Evolutionary conservation across 1,140 invertebrate species (phyloP).

Genomic region (Cecropterus lyciades): DNA sequence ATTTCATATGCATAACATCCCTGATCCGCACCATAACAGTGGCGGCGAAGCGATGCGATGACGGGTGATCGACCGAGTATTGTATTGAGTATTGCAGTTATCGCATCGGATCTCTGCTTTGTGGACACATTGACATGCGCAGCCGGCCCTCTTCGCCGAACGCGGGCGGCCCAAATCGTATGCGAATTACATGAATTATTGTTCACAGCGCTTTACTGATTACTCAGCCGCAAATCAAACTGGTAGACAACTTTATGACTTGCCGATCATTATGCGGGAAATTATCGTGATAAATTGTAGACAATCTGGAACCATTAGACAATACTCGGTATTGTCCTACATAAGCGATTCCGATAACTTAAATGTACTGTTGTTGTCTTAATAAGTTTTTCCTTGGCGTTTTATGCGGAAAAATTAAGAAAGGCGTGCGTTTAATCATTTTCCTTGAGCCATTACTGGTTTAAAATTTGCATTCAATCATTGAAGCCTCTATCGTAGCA

Average conservation of each 20-base stretch:
- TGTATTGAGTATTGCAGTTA: constrained; percentile 54
- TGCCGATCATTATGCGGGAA: constrained; percentile 39
- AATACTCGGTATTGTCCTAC: constrained; percentile 35
- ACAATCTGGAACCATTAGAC: constrained; percentile 10
- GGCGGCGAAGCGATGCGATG: constrained; percentile 20
- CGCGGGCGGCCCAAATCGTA: constrained; percentile 61
- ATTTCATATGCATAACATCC: too few relatives aligned
- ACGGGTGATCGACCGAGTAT: constrained; percentile 67
- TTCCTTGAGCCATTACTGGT: not conserved
- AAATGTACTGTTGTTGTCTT: constrained; percentile 1
- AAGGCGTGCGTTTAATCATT: constrained; percentile 12
- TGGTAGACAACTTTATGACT: constrained; percentile 41
- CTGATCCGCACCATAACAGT: constrained; percentile 14
- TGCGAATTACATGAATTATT: constrained; percentile 68
- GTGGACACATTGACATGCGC: constrained; percentile 72
- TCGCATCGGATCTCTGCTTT: constrained; percentile 76
- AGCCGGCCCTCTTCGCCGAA: constrained; percentile 60
- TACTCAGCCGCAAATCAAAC: constrained; percentile 52
- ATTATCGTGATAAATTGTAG: constrained; percentile 27
- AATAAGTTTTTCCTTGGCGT: constrained; percentile 6
- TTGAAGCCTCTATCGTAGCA: not conserved
- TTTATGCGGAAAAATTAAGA: constrained; percentile 9
- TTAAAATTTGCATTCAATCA: not conserved
- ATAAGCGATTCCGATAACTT: constrained; percentile 13
- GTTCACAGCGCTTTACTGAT: constrained; percentile 63